phyloP scores from a whole-genome alignment of 2,888 invertebrate species.

The Adineta ricciae region DNA sequence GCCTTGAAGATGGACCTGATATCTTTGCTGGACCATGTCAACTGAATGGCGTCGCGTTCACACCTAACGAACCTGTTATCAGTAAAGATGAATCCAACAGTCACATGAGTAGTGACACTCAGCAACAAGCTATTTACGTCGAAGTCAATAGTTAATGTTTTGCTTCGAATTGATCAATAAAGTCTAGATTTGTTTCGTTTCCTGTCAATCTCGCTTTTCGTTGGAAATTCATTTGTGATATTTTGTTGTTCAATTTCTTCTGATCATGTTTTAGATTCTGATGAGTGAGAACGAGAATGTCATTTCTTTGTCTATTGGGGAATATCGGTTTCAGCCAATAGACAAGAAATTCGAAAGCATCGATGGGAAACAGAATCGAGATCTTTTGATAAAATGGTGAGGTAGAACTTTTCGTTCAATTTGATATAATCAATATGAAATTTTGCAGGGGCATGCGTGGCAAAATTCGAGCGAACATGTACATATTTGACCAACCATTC shows the following conservation, averaged over 20 bases:
- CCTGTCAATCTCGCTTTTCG: not conserved
- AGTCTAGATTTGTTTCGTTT: not conserved
- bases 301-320: not conserved
- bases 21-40: not conserved
- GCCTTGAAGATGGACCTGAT: not conserved
- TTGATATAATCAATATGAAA: not conserved
- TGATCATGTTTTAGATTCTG: not conserved
- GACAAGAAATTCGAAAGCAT: not conserved
- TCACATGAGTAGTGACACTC: not conserved
- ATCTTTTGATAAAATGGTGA: not conserved
- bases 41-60: not conserved
- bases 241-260: no score
- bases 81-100: not conserved
- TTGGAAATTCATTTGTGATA: no score
- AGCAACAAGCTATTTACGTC: not conserved
- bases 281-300: not conserved
- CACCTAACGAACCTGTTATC: not conserved
- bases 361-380: not conserved
- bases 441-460: not conserved
- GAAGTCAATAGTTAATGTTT: not conserved
- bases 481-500: not conserved
- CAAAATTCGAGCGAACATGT: not conserved
- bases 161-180: not conserved
- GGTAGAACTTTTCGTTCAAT: not conserved
- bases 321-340: not conserved